These are phyloP conservation scores for Oncorhynchus keta DNA, from an alignment of 2,113 vertebrate species.

Conservation along the genomic window DNA sequence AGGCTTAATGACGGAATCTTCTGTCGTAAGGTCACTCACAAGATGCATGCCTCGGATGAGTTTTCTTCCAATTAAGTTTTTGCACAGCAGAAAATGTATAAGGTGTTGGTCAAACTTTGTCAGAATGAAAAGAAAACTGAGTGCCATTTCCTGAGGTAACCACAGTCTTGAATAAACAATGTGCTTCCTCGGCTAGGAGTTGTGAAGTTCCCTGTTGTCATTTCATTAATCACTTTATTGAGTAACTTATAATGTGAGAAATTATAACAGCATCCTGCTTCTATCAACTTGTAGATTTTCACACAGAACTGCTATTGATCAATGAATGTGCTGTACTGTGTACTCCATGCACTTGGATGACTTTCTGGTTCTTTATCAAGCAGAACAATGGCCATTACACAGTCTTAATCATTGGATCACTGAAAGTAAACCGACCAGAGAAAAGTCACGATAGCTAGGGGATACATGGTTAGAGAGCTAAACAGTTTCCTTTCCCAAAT, in stretches of 20 bases:
- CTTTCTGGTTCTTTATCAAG: neutral
- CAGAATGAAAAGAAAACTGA: neutral
- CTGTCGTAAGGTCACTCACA: conserved; percentile 39
- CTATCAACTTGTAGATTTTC: no score
- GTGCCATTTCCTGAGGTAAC: neutral
- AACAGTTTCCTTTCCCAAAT: neutral
- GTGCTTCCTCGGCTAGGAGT: neutral
- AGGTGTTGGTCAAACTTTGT: conserved; percentile 2
- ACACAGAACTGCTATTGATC: no score
- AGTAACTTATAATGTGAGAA: no score
- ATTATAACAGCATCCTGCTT: no score
- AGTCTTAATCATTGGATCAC: neutral
- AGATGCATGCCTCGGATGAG: conserved; percentile 52
- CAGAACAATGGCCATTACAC: neutral
- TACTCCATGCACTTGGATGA: no score
- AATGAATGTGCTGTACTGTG: no score
- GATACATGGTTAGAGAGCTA: neutral
- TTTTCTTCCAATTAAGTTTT: conserved; percentile 54
- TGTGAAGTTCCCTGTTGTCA: neutral
- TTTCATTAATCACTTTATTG: no score
- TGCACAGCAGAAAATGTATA: conserved; percentile 13
- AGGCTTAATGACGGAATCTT: conserved; percentile 42
- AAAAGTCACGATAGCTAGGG: neutral
- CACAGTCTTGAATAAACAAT: neutral
- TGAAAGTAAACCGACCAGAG: neutral